Conservation (phyloP, 2,113 vertebrate species). For the Lontra canadensis region DNA sequence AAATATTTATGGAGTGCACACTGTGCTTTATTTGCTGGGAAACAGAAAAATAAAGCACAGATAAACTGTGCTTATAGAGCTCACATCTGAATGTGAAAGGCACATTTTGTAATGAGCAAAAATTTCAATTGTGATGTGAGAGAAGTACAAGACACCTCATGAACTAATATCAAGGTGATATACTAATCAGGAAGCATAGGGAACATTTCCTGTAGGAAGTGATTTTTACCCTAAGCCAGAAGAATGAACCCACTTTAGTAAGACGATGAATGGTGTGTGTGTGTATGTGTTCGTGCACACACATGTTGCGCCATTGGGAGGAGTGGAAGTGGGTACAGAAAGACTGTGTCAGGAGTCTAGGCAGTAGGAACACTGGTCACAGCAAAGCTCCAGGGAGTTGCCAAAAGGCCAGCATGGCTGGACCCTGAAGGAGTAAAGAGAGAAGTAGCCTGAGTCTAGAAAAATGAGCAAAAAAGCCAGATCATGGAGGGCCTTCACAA, state of each 20-base stretch:
- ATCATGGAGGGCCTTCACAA: not conserved
- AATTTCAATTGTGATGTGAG: not conserved
- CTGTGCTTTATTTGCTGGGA: not conserved
- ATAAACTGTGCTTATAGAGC: not conserved
- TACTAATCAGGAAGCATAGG: not conserved
- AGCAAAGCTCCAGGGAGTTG: not conserved
- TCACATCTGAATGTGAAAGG: not conserved
- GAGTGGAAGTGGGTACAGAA: not conserved
- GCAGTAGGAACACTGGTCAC: not conserved
- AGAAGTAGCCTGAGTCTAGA: not conserved
- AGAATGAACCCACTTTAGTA: not conserved
- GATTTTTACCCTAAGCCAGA: not conserved
- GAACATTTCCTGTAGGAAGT: not conserved
- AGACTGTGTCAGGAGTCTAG: too few relatives aligned
- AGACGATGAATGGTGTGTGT: not conserved
- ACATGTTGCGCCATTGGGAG: not conserved
- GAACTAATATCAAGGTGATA: not conserved
- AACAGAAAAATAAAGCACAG: not conserved
- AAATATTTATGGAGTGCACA: not conserved
- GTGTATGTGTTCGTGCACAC: not conserved
- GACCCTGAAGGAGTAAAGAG: not conserved
- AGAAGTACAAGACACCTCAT: not conserved
- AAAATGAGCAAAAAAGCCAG: not conserved
- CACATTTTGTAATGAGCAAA: not conserved
- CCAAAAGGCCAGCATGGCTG: not conserved